Conservation (phyloP, 2,888 invertebrate genomes). For the Tipula unca region DNA sequence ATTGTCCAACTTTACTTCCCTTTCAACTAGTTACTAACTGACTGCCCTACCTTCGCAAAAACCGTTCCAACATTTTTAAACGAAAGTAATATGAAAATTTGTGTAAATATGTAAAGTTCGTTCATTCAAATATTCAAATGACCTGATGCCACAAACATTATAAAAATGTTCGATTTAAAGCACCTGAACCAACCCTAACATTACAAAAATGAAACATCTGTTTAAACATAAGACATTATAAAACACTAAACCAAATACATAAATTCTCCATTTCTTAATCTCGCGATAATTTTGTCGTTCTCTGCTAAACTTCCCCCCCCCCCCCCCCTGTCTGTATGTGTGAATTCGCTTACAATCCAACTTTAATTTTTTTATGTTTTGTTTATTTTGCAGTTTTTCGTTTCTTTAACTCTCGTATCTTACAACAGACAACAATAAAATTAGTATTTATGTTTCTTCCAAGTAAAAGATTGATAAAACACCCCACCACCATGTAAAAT, state of each 20-base stretch:
- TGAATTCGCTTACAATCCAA: background rate
- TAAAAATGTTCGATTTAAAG: background rate
- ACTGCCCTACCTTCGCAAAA: no score
- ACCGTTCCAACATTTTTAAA: no score
- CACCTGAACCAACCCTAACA: background rate
- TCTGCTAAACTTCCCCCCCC: background rate
- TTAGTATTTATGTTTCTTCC: background rate
- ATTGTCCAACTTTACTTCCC: no score
- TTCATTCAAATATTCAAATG: no score
- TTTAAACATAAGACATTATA: background rate
- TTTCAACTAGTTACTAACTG: no score
- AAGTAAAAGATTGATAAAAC: background rate
- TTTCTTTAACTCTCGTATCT: background rate
- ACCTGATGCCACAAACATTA: background rate
- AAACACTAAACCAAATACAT: background rate
- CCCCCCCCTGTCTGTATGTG: background rate
- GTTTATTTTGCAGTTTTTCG: background rate
- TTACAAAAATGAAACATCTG: background rate
- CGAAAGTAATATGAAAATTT: no score
- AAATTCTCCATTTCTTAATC: background rate
- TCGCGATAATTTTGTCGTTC: background rate
- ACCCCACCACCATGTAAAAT: background rate
- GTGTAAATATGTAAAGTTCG: no score
- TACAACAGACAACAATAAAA: background rate
- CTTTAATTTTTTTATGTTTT: background rate